Conservation (phyloP, 2,888 invertebrate species). For the Cephonodes hylas region DNA sequence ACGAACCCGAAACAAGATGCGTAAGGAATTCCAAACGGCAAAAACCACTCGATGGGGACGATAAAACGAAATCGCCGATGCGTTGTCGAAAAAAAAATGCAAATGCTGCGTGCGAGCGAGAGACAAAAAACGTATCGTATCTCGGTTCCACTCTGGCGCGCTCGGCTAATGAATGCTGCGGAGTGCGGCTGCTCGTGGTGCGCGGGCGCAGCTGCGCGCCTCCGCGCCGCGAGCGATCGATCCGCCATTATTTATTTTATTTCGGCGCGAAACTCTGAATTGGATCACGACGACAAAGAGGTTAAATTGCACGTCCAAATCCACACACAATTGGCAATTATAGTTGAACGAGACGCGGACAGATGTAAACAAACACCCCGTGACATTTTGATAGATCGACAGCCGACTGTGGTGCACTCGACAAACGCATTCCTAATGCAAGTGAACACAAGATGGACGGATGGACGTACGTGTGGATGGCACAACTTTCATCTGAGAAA, state of each 20-base stretch:
- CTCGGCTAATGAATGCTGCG: constrained; percentile 69
- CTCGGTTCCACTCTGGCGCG: constrained; percentile 77
- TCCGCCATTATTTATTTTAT: constrained; percentile 79
- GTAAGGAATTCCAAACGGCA: constrained; percentile 74
- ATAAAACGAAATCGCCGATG: constrained; percentile 79
- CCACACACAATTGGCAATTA: constrained; percentile 71
- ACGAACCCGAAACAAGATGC: constrained; percentile 68
- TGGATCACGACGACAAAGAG: constrained; percentile 76
- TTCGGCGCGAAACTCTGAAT: constrained; percentile 76
- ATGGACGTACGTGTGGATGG: neutral
- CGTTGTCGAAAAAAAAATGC: constrained; percentile 74
- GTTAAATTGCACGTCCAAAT: constrained; percentile 80
- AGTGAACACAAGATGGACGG: neutral
- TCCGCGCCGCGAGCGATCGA: constrained; percentile 44
- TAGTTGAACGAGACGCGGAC: constrained; percentile 65
- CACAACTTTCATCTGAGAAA: constrained; percentile 7
- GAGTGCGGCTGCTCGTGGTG: constrained; percentile 38
- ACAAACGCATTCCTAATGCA: neutral
- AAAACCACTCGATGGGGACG: constrained; percentile 76
- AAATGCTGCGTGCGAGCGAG: constrained; percentile 75
- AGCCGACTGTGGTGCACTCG: neutral
- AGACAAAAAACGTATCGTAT: constrained; percentile 78
- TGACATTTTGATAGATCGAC: constrained; percentile 36
- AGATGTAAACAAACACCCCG: constrained; percentile 74
- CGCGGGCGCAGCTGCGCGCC: constrained; percentile 72